phyloP scores from a whole-genome alignment of 2,888 invertebrate genomes.

The Mesorhabditis spiculigera region DNA sequence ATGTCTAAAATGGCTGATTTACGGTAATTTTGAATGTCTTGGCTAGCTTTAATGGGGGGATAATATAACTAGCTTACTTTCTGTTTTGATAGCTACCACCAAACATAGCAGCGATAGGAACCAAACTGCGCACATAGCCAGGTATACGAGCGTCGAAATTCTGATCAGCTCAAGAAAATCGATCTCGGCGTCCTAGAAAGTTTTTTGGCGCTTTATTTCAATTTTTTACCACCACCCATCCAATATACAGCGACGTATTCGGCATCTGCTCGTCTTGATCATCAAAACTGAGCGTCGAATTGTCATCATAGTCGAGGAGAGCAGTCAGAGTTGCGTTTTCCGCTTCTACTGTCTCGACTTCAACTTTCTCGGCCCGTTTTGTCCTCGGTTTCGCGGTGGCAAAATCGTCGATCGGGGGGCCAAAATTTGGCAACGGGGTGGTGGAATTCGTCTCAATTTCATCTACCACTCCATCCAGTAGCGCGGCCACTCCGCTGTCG shows the following conservation, averaged over 20 bases:
- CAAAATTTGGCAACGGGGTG: no score
- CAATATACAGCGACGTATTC: constrained; percentile 1
- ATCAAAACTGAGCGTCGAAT: neutral
- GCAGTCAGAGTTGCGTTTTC: neutral
- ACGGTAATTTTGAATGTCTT: constrained; percentile 14
- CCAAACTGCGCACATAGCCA: constrained; percentile 39
- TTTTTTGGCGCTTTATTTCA: no score
- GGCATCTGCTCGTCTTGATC: constrained; percentile 1
- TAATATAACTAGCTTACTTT: neutral
- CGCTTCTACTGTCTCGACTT: neutral
- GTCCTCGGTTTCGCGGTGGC: neutral
- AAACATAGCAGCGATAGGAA: constrained; percentile 38
- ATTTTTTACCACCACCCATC: neutral
- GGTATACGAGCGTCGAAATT: constrained; percentile 46
- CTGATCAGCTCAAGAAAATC: constrained; percentile 47
- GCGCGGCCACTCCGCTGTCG: no score
- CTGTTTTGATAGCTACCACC: constrained; percentile 39
- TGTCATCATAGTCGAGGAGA: neutral
- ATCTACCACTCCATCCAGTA: no score
- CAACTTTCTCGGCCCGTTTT: neutral
- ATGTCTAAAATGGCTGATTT: neutral
- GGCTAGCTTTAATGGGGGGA: neutral
- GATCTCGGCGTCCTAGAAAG: constrained; percentile 25
- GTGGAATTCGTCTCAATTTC: no score
- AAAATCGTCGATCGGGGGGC: neutral